Evolutionary conservation across 1,140 invertebrate species (phyloP), one percentile per base, ranked within the genome.

Genomic region (Cydia pomonella): DNA sequence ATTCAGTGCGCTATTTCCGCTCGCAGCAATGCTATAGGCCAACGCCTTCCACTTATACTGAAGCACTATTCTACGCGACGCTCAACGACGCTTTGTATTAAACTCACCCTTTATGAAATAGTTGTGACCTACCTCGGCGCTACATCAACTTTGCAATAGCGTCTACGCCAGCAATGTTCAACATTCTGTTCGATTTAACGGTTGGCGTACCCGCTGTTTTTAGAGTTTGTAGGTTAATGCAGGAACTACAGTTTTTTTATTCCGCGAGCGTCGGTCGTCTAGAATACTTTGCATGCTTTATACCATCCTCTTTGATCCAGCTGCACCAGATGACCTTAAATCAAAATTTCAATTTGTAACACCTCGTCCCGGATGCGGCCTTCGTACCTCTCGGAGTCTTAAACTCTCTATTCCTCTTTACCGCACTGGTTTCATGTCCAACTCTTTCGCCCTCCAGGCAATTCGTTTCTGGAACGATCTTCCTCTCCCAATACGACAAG

Each of bases 61-160:
- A 69, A 33, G 64, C 64, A 18, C 64, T 69, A 23, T 69, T 27
- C 63, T 69, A 69, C 21, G 64, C 64, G 16, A 33, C 29, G 64
- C 29, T 69, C 64, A 69, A 69, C 64, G 64, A 41, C 71, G 71
- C 71, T 72, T 72, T 72, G 71, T 72, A 72, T 72, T 72, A 72
- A 72, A 44, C 71, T 72, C 71, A 47, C 38, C 38, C 71, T 72
- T 47, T 72, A 41, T 69, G 64, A 69, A 69, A 69, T 69, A 69
- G 64, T 69, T 69, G 64, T 18, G 64, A 69, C 64, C 64, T 69
- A 21, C 27, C 64, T 69, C 29, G 9, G 64, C 33, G 33, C 27
- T 69, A 69, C 64, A 69, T 33, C 64, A 33, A 69, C 13, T 69
- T 41, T 69, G 27, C 27, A 38, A 13, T 18, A 16, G 64, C 64